Conservation (phyloP, 2,888 invertebrate species). For the Pollenia griseotomentosa region DNA sequence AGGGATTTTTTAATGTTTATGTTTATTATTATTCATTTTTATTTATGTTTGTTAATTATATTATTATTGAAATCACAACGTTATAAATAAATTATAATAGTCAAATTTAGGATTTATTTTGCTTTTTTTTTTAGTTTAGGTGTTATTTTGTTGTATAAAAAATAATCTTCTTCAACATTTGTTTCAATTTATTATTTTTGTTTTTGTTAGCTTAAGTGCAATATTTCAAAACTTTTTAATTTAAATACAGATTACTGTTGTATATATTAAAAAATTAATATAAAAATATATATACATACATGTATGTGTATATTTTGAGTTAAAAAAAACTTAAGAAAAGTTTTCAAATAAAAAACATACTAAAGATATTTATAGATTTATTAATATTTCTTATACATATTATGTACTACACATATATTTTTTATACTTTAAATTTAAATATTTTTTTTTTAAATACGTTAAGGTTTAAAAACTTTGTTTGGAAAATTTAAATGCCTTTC, state of each 20-base stretch:
- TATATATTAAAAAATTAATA: conserved; percentile 17
- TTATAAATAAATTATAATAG: conserved; percentile 68
- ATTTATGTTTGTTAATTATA: conserved; percentile 59
- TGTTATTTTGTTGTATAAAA: conserved; percentile 66
- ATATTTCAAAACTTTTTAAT: not conserved
- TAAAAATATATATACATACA: not conserved
- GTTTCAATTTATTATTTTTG: too few relatives aligned
- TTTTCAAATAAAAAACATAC: conserved; percentile 38
- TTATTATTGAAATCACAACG: conserved; percentile 31
- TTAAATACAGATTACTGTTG: conserved; percentile 34
- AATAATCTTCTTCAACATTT: not conserved
- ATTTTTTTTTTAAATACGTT: too few relatives aligned
- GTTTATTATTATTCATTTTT: conserved; percentile 31
- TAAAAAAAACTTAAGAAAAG: conserved; percentile 8
- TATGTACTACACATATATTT: too few relatives aligned
- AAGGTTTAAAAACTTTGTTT: too few relatives aligned
- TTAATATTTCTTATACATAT: conserved; percentile 15
- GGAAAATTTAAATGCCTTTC: too few relatives aligned
- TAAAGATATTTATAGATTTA: conserved; percentile 53
- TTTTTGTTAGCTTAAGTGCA: conserved; percentile 3
- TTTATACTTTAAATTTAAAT: too few relatives aligned
- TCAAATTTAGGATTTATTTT: conserved; percentile 66
- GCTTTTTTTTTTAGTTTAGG: conserved; percentile 53
- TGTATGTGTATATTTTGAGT: too few relatives aligned
- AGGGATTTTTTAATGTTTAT: conserved; percentile 7